A percentile compares a stretch with the other conserved stretches of the same genome.
phyloP scores from a whole-genome alignment of 2,888 invertebrate species.

The Syrphus vitripennis region DNA sequence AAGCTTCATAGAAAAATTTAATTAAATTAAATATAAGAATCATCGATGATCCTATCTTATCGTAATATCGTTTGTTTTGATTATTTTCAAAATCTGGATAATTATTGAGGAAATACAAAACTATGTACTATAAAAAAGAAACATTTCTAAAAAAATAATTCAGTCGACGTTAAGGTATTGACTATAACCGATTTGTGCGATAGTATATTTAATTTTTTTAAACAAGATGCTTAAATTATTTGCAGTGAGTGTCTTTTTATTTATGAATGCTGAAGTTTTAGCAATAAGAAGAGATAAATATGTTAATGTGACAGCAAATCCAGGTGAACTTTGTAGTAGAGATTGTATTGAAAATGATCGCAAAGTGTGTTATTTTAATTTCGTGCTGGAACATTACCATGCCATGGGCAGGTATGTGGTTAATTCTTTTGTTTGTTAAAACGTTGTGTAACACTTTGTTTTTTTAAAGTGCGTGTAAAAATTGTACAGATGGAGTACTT shows the following conservation, averaged over 20 bases:
- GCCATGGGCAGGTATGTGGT: slow-evolving; percentile 80
- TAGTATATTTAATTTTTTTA: not conserved
- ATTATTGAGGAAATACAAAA: too few relatives aligned
- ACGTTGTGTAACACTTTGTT: not conserved
- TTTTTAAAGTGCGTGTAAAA: slow-evolving; percentile 80
- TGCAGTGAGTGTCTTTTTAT: not conserved
- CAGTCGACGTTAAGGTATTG: not conserved
- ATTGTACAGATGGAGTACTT: slow-evolving; percentile 78
- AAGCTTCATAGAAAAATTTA: too few relatives aligned
- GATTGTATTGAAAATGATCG: slow-evolving; percentile 70
- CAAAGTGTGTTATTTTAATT: slow-evolving; percentile 80
- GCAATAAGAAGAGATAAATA: not conserved
- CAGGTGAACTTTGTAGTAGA: slow-evolving; percentile 77
- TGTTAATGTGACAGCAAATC: slow-evolving; percentile 61
- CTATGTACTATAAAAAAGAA: not conserved
- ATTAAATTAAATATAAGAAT: too few relatives aligned
- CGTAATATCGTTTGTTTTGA: too few relatives aligned
- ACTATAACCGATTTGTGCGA: not conserved
- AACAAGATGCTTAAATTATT: not conserved
- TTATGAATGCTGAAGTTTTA: too few relatives aligned
- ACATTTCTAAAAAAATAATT: not conserved
- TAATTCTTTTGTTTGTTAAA: slow-evolving; percentile 70
- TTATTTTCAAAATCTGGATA: too few relatives aligned
- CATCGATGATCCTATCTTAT: too few relatives aligned
- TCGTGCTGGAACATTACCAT: slow-evolving; percentile 80